A percentile compares a stretch with the other conserved stretches of the same genome.
phyloP scores from a whole-genome alignment of 2,888 invertebrate species.

The Sphaerophoria taeniata region DNA sequence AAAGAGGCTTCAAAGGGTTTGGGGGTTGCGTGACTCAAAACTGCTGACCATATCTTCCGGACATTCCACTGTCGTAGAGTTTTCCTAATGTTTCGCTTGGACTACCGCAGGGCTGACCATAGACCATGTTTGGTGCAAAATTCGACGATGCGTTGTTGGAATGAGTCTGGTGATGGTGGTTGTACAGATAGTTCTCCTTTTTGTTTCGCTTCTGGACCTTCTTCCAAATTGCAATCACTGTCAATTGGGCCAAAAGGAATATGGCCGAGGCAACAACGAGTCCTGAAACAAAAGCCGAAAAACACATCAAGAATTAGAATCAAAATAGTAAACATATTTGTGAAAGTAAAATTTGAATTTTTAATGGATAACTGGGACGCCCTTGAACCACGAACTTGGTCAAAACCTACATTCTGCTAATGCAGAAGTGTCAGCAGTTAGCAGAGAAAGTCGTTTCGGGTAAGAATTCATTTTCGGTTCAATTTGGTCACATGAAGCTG shows the following conservation, averaged over 20 bases:
- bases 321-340: conserved; percentile 21
- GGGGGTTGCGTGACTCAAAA: conserved; percentile 74
- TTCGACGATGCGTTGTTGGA: conserved; percentile 78
- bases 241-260: conserved; percentile 93
- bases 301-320: conserved; percentile 20
- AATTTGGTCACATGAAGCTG: neutral
- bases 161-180: conserved; percentile 77
- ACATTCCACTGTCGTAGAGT: conserved; percentile 93
- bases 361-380: conserved; percentile 60
- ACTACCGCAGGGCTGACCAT: conserved; percentile 84
- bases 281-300: conserved; percentile 84
- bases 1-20: conserved; percentile 47
- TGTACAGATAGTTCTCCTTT: conserved; percentile 81
- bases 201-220: conserved; percentile 81
- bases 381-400: conserved; percentile 61
- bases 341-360: conserved; percentile 44
- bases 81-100: conserved; percentile 90
- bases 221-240: conserved; percentile 94
- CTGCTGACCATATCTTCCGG: conserved; percentile 84
- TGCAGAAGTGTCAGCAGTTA: neutral
- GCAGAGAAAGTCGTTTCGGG: conserved; percentile 51
- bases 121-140: conserved; percentile 79
- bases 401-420: conserved; percentile 26
- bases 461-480: too few relatives aligned
- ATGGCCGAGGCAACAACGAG: conserved; percentile 93